phyloP scores from a whole-genome alignment of 2,113 vertebrate genomes.

The Callocephalon fimbriatum region DNA sequence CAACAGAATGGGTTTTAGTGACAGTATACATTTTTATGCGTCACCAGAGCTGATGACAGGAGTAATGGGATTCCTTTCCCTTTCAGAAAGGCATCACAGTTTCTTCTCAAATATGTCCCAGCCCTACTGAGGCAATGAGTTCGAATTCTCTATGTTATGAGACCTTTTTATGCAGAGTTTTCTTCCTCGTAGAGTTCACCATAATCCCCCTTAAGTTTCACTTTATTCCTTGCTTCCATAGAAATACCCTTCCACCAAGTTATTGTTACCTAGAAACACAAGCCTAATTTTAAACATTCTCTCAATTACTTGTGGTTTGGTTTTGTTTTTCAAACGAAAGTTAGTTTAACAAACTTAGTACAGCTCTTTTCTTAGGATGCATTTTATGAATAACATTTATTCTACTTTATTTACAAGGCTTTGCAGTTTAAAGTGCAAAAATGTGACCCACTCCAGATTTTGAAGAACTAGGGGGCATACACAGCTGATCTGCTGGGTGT shows the following conservation, averaged over 20 bases:
- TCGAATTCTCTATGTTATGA: neutral
- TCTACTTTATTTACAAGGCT: neutral
- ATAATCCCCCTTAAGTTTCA: neutral
- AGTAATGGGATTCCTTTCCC: neutral
- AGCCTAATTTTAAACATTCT: neutral
- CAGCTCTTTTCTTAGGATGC: neutral
- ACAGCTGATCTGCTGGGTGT: neutral
- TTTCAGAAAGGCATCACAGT: neutral
- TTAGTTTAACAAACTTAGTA: neutral
- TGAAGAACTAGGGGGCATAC: neutral
- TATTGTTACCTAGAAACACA: neutral
- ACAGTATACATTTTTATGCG: neutral
- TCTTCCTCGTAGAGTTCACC: neutral
- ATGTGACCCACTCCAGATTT: accelerated
- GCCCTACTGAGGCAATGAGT: neutral
- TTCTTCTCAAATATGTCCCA: neutral
- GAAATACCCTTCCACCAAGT: neutral
- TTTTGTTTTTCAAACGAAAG: neutral
- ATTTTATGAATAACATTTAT: neutral
- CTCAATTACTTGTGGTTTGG: neutral
- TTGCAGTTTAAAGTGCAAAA: neutral
- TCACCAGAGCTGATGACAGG: neutral
- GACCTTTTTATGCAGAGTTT: neutral
- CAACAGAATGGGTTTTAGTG: neutral
- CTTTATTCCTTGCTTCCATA: neutral